Evolutionary conservation across 2,797 vertebrate genomes (phyloP), one percentile per base, ranked within the genome.

Genomic region (Avahi laniger): DNA sequence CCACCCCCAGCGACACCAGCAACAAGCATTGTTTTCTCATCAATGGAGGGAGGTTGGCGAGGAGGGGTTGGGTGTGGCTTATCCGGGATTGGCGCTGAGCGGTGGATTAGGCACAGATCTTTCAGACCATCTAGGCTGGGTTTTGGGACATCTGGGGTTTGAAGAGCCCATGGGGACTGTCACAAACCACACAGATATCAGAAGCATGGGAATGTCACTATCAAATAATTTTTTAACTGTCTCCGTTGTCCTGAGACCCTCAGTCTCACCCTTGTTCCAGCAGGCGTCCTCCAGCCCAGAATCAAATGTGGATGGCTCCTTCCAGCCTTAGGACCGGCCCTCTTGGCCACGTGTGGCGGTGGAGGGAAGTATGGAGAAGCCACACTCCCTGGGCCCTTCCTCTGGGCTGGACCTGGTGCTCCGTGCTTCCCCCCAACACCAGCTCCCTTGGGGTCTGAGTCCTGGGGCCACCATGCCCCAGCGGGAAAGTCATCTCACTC

Each of bases 391-490:
- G 24, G 46, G 22, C 35, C 75, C 13, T 43, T 12, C 15, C n/a
- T 33, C 14, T 4, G 48, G 75, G 65, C 41, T 35, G 20, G 33
- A 14, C 1, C 0, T 11, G 0, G 4, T 26, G 15, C 18, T 26
- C 41, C 2, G 0, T 4, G 3, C n/a, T 69, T 48, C 22, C n/a
- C 46, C 22, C 52, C 52, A 0, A n/a, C 20, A 28, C 35, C 26
- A 65, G 50, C 22, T 81, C 20, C 50, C 30, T 28, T 9, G 2
- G 35, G 3, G 7, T 24, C 67, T 26, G 84, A 30, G 38, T 43
- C 41, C 89, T 41, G 17, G 50, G 63, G 14, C 70, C 41, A 1
- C 15, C 35, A 18, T 0, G 4, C 8, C 5, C 46, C 35, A 86
- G 59, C 33, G 35, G 41, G 38, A 22, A 70, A 15, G 41, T 84